Conservation (phyloP, 2,113 vertebrate species). For the Alligator sinensis region DNA sequence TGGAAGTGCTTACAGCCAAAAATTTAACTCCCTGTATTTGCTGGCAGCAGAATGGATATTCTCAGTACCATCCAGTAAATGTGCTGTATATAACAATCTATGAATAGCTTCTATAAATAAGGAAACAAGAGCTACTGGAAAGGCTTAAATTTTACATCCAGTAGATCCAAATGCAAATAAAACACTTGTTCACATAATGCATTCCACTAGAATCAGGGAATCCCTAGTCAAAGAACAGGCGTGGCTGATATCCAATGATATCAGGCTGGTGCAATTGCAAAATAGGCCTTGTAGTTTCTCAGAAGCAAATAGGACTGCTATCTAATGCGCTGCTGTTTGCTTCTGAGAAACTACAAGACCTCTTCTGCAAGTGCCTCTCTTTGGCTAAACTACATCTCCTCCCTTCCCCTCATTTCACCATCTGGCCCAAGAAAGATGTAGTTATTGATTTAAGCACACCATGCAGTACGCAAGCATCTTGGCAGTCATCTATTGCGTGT, state of each 20-base stretch:
- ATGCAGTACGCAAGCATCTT: neutral
- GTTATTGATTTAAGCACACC: neutral
- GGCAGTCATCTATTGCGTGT: neutral
- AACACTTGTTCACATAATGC: neutral
- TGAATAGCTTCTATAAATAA: neutral
- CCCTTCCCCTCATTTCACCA: neutral
- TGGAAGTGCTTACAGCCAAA: too few species aligned
- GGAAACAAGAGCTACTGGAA: slow-evolving; percentile 5
- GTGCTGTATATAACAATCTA: neutral
- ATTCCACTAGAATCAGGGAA: slow-evolving; percentile 43
- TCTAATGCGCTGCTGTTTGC: too few species aligned
- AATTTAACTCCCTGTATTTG: neutral
- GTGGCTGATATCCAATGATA: slow-evolving; percentile 36
- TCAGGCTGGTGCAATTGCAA: neutral
- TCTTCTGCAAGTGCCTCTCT: neutral
- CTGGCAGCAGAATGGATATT: neutral
- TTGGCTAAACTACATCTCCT: neutral
- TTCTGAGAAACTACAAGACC: neutral
- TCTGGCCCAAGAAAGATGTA: rapidly evolving
- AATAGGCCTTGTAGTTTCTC: too few species aligned
- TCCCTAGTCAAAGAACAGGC: neutral
- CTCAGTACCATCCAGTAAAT: neutral
- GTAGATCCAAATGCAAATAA: slow-evolving; percentile 28
- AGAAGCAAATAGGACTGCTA: too few species aligned
- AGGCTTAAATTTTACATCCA: neutral